Percentiles rank a stretch among this genome's conserved stretches.
Evolutionary conservation across 2,797 vertebrate species (phyloP).

Genomic region (Pseudocheirus occidentalis): DNA sequence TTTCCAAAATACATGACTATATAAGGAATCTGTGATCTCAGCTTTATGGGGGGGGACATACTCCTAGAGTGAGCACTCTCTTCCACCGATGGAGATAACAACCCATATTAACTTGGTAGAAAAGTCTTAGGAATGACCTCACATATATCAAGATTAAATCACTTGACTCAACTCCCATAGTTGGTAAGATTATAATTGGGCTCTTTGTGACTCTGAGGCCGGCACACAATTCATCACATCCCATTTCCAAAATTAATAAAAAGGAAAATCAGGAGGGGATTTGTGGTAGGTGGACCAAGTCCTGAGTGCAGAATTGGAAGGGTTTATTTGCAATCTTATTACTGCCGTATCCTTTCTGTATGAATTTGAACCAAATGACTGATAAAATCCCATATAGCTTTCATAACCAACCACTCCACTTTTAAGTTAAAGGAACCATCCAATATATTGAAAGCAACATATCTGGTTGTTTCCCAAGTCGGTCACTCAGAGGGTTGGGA

Average conservation of each 20-base stretch:
- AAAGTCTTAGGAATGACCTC: neutral
- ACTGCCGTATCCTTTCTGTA: neutral
- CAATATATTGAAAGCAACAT: neutral
- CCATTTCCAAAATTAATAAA: neutral
- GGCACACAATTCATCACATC: too few species aligned
- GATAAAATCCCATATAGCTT: neutral
- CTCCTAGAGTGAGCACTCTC: neutral
- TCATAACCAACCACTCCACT: neutral
- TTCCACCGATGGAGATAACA: neutral
- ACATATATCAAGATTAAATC: neutral
- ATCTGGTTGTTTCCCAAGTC: neutral
- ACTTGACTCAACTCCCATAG: neutral
- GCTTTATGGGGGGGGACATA: neutral
- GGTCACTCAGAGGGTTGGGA: constrained; percentile 28
- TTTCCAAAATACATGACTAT: neutral
- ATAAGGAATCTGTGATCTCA: neutral
- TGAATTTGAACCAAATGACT: neutral
- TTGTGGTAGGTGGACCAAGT: neutral
- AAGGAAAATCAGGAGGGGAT: neutral
- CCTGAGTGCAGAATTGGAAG: neutral
- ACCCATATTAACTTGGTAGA: neutral
- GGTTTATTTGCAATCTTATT: neutral
- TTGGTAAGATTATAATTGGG: neutral
- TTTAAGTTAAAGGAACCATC: neutral
- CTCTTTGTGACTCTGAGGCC: neutral